These are phyloP conservation scores for Periophthalmus magnuspinnatus DNA, from an alignment of 2,797 vertebrate genomes.

Conservation along the genomic window DNA sequence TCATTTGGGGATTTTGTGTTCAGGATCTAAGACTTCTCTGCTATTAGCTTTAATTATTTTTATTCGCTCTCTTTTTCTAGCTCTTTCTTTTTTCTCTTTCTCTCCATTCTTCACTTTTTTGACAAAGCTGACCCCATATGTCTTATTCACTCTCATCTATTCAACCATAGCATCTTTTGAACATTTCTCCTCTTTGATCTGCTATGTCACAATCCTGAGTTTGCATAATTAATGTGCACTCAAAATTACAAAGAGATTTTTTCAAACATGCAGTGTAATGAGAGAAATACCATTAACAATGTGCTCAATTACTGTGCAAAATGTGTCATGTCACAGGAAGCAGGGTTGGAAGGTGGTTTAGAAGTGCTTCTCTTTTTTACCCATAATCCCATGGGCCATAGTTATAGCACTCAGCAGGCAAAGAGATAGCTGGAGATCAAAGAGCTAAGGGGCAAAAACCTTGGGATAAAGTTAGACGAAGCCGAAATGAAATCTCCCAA, in stretches of 20 bases:
- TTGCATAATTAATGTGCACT: slow-evolving; percentile 20
- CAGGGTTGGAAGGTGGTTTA: slow-evolving; percentile 13
- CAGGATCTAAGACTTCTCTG: slow-evolving; percentile 63
- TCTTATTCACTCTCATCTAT: slow-evolving; percentile 26
- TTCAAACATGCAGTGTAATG: slow-evolving; percentile 3
- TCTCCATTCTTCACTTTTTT: slow-evolving; percentile 24
- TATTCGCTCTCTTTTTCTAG: slow-evolving; percentile 24
- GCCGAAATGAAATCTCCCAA: slow-evolving; percentile 20
- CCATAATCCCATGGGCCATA: slow-evolving; percentile 38
- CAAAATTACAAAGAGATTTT: slow-evolving; percentile 11
- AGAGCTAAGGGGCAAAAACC: slow-evolving; percentile 28
- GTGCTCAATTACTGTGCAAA: slow-evolving; percentile 22
- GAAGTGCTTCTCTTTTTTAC: slow-evolving; percentile 43
- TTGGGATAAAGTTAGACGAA: slow-evolving; percentile 30
- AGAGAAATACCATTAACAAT: slow-evolving; percentile 14
- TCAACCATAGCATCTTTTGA: not conserved
- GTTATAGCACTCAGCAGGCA: slow-evolving; percentile 43
- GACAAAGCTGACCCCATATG: slow-evolving; percentile 38
- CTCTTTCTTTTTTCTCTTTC: slow-evolving; percentile 28
- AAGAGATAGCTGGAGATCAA: slow-evolving; percentile 44
- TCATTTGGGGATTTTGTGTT: slow-evolving; percentile 60
- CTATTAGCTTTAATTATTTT: slow-evolving; percentile 64
- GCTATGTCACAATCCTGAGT: slow-evolving; percentile 21
- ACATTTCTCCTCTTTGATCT: slow-evolving; percentile 8
- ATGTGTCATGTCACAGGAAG: slow-evolving; percentile 25